These are phyloP conservation scores for Dryobotodes eremita DNA, from an alignment of 2,888 invertebrate species.

Conservation along the genomic window DNA sequence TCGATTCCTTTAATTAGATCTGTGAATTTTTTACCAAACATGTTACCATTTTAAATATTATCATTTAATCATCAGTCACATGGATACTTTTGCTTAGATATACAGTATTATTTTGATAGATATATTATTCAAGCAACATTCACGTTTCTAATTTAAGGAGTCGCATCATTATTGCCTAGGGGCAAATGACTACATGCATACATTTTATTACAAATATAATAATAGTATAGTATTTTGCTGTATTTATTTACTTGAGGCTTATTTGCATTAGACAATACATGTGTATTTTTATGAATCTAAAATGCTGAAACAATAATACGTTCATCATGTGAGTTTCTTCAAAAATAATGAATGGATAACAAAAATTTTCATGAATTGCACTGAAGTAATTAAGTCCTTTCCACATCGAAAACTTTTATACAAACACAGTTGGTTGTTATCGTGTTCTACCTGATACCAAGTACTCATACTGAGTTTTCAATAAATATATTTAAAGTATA, in stretches of 20 bases:
- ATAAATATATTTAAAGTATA: constrained; percentile 7
- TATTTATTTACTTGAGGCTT: constrained; percentile 23
- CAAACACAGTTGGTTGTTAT: background rate
- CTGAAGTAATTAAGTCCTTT: background rate
- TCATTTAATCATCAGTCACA: constrained; percentile 73
- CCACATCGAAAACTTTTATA: constrained; percentile 12
- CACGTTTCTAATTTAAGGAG: constrained; percentile 73
- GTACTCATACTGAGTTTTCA: constrained; percentile 4
- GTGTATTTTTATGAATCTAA: constrained; percentile 1
- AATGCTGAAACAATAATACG: background rate
- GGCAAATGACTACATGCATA: constrained; percentile 64
- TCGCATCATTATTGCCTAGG: constrained; percentile 41
- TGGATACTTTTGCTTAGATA: constrained; percentile 71
- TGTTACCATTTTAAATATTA: constrained; percentile 81
- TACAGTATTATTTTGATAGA: constrained; percentile 81
- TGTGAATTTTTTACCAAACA: constrained; percentile 78
- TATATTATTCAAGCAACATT: constrained; percentile 69
- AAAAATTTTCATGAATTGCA: constrained; percentile 1
- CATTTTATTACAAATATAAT: constrained; percentile 50
- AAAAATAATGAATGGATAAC: background rate
- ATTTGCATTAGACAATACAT: constrained; percentile 6
- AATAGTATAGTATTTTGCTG: constrained; percentile 35
- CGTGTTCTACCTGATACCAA: constrained; percentile 4
- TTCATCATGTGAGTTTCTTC: background rate
- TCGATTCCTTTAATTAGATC: constrained; percentile 75